Evolutionary conservation across 2,113 vertebrate species (phyloP).

Genomic region (Xyliphius kryptos): DNA sequence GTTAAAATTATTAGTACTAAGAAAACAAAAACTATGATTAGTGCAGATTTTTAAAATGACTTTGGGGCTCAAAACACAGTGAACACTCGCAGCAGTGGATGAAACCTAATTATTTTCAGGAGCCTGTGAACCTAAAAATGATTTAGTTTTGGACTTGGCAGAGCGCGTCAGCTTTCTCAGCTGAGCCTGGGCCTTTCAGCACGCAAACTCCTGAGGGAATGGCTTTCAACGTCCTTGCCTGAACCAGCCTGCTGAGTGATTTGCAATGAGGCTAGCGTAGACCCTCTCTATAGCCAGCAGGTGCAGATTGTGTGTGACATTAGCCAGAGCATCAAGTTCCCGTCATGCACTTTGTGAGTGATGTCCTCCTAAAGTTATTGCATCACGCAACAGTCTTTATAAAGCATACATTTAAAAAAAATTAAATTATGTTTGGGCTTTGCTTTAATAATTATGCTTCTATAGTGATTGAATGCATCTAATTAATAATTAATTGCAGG

Average conservation of each 20-base stretch:
- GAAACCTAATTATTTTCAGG: conserved; percentile 28
- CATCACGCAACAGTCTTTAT: too few relatives aligned
- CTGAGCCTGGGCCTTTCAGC: conserved; percentile 36
- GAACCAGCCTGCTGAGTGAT: conserved; percentile 51
- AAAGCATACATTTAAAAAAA: too few relatives aligned
- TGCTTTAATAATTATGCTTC: too few relatives aligned
- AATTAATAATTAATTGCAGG: too few relatives aligned
- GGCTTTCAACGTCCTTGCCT: conserved; percentile 53
- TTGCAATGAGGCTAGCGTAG: conserved; percentile 40
- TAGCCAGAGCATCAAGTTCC: conserved; percentile 41
- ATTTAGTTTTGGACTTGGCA: conserved; percentile 40
- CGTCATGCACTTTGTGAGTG: conserved; percentile 1
- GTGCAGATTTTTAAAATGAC: too few relatives aligned
- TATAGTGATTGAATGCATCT: too few relatives aligned
- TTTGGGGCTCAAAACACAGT: too few relatives aligned
- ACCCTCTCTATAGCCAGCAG: conserved; percentile 55
- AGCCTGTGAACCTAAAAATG: conserved; percentile 18
- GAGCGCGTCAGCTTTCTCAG: conserved; percentile 28
- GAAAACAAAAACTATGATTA: too few relatives aligned
- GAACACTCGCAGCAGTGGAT: not conserved
- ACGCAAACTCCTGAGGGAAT: conserved; percentile 45
- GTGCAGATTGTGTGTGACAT: conserved; percentile 58
- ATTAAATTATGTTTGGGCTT: too few relatives aligned
- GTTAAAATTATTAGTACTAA: too few relatives aligned
- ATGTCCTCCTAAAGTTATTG: too few relatives aligned